Evolutionary conservation across 1,140 invertebrate species (phyloP), one percentile per base, ranked within the genome.

Genomic region (Palaemon carinicauda): DNA sequence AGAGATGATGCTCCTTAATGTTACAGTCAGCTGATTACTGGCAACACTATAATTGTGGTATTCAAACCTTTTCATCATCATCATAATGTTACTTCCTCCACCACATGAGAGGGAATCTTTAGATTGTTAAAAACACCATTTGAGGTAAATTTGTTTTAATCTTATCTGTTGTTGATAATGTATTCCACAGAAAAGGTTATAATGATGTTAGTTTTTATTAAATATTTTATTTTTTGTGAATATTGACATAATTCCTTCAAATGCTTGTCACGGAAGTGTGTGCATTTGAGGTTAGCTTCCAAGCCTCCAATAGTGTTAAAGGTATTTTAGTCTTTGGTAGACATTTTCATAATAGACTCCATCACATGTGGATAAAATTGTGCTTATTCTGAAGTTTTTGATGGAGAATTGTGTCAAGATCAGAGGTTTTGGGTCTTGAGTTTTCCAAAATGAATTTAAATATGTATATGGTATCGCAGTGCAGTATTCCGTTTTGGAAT

Each of bases 371-470:
- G 41, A 69, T 79, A 54, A 52, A 73, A 86, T 24, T 80, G 50
- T 86, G 83, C 60, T 86, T 80, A 73, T 86, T 86, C 60, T 73
- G 52, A 80, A 53, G 75, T 86, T 80, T 65, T 80, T 60, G 77
- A n/a, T 73, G 74, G 54, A 80, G 74, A 41, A 71, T 80, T 86
- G 83, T 86, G 83, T 73, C 50, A 50, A 86, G 78, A 74, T 80
- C 65, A 80, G 29, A 73, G 65, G 71, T 80, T 79, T 79, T 50
- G n/a, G 75, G 19, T 85, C 69, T 77, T 78, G 60, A 52, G 24
- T 69, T 21, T 31, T 24, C 41, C 53, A 60, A 78, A 31, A 41
- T 15, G 65, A 29, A 31, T 77, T 53, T 79, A n/a, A 31, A 53
- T 53, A 60, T 51, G 41, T 56, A 31, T 77, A 51, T 69, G 27